Percentiles rank a stretch among this genome's conserved stretches.
Conservation (phyloP, 2,113 vertebrate genomes). For the Bucco capensis region DNA sequence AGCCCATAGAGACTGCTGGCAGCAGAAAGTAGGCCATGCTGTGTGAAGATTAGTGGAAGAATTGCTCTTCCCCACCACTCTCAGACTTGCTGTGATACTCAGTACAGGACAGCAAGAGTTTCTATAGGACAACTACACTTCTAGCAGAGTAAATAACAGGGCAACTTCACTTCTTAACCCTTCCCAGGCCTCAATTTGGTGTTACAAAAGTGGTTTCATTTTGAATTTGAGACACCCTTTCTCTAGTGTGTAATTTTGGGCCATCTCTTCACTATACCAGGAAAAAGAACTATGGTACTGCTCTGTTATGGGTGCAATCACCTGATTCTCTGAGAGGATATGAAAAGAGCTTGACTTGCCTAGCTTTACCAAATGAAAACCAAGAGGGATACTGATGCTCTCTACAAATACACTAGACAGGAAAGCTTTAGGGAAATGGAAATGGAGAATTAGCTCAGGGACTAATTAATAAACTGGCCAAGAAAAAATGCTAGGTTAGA, state of each 20-base stretch:
- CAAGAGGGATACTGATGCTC: not conserved
- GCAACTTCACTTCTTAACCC: not conserved
- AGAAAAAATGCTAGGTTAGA: constrained; percentile 9
- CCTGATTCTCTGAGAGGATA: not conserved
- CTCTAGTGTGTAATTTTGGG: not conserved
- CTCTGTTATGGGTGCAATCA: not conserved
- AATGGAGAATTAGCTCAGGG: not conserved
- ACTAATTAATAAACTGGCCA: not conserved
- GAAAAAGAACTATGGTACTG: not conserved
- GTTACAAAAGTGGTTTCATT: not conserved
- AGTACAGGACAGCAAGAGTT: not conserved
- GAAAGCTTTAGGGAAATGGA: not conserved
- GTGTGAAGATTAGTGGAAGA: not conserved
- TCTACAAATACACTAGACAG: not conserved
- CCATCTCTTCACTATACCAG: not conserved
- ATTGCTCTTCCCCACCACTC: not conserved
- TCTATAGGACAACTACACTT: not conserved
- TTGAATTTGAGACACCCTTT: not conserved
- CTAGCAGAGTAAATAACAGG: not conserved
- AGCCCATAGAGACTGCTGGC: not conserved
- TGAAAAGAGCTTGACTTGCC: not conserved
- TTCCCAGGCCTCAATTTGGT: not conserved
- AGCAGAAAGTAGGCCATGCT: not conserved
- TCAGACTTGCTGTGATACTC: not conserved
- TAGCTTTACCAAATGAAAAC: not conserved